Conservation (phyloP, 2,888 invertebrate genomes). For the Drosophila pseudotakahashii region DNA sequence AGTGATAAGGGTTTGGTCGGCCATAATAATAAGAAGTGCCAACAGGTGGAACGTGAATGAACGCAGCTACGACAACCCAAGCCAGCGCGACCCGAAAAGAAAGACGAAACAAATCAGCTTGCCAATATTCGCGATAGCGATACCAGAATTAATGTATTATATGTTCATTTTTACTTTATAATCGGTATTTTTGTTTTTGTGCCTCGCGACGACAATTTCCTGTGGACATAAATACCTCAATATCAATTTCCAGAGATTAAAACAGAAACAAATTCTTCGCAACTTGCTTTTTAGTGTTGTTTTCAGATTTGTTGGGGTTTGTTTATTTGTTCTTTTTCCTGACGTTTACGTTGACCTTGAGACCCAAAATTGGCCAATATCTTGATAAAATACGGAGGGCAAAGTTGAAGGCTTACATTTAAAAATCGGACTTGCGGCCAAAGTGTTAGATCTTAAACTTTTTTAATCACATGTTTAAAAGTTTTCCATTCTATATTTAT, state of each 20-base stretch:
- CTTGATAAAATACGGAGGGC: neutral
- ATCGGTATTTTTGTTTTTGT: constrained; percentile 33
- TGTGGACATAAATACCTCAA: constrained; percentile 66
- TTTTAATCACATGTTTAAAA: no score
- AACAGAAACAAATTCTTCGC: constrained; percentile 17
- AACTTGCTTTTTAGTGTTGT: constrained; percentile 43
- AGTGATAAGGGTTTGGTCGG: constrained; percentile 23
- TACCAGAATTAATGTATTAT: constrained; percentile 36
- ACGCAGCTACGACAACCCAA: constrained; percentile 52
- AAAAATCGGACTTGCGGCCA: no score
- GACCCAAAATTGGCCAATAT: constrained; percentile 27
- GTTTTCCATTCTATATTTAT: no score
- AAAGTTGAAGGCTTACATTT: no score
- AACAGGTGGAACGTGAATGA: constrained; percentile 75
- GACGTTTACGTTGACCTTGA: constrained; percentile 78
- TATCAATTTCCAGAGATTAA: constrained; percentile 66
- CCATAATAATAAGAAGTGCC: constrained; percentile 43
- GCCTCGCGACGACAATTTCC: constrained; percentile 62
- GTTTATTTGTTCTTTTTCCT: constrained; percentile 30
- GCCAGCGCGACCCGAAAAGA: constrained; percentile 24
- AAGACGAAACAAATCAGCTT: constrained; percentile 36
- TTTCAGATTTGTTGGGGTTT: constrained; percentile 30
- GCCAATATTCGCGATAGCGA: constrained; percentile 47
- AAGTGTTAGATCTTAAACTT: no score
- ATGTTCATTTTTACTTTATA: constrained; percentile 18